Evolutionary conservation across 30 jellyfish, hydroid and myxozoan species (phyloP).

Genomic region (Catostylus mosaicus): DNA sequence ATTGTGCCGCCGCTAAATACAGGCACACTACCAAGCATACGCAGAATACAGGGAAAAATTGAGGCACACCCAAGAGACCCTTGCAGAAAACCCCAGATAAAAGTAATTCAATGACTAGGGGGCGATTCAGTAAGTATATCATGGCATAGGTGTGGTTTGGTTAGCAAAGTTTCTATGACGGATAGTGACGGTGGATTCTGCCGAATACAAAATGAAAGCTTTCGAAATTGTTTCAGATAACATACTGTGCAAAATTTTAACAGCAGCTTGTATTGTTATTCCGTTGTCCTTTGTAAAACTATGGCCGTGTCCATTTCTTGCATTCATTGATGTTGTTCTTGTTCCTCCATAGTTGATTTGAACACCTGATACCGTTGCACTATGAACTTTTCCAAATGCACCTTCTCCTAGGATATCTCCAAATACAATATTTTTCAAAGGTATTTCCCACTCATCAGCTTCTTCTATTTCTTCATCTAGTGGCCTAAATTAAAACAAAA

Average conservation of each 20-base stretch:
- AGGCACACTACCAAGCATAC: too few relatives aligned
- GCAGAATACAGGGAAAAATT: too few relatives aligned
- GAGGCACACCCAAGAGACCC: too few relatives aligned
- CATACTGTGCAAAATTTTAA: constrained; percentile 73
- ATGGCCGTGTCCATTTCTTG: background rate
- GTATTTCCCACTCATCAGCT: constrained; percentile 77
- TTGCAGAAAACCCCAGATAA: too few relatives aligned
- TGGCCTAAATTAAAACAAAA: background rate
- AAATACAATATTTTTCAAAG: constrained; percentile 51
- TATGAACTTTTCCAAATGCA: constrained; percentile 91
- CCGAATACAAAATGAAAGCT: too few relatives aligned
- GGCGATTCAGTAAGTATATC: too few relatives aligned
- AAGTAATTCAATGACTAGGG: too few relatives aligned
- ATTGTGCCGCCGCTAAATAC: too few relatives aligned
- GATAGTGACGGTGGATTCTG: too few relatives aligned
- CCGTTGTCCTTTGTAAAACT: background rate
- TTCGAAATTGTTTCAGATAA: too few relatives aligned
- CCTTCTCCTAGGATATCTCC: constrained; percentile 90
- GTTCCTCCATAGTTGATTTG: background rate
- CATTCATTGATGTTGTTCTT: background rate
- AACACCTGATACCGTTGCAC: constrained; percentile 52
- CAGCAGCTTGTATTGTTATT: constrained; percentile 68
- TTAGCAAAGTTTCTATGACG: too few relatives aligned
- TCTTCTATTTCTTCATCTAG: background rate
- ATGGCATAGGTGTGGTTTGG: too few relatives aligned